phyloP scores from a whole-genome alignment of 2,888 invertebrate species.

The Melanchra persicariae region DNA sequence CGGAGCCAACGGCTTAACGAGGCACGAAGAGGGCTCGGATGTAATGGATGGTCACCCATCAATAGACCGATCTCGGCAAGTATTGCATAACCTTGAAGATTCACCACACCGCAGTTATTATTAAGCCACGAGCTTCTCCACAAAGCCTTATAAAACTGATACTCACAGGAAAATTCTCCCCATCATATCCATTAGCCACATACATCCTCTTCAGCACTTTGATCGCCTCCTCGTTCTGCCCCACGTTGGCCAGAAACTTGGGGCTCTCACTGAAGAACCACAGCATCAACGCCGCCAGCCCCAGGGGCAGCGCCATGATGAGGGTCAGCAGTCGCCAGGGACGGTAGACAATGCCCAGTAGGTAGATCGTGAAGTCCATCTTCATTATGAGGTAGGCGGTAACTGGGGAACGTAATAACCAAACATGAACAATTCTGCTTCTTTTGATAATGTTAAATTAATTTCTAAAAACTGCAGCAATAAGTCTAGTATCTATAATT shows the following conservation, averaged over 20 bases:
- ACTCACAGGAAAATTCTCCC: constrained; percentile 80
- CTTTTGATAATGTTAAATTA: too few species aligned
- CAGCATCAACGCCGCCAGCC: constrained; percentile 89
- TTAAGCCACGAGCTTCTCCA: too few species aligned
- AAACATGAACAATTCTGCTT: not conserved
- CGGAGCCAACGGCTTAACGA: too few species aligned
- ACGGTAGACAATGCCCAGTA: constrained; percentile 78
- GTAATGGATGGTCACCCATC: too few species aligned
- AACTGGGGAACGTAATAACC: constrained; percentile 71
- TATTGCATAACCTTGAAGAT: too few species aligned
- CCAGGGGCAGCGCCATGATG: constrained; percentile 92
- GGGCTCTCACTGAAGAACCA: constrained; percentile 93
- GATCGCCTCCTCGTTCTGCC: constrained; percentile 91
- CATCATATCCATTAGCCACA: constrained; percentile 86
- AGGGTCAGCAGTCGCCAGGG: constrained; percentile 86
- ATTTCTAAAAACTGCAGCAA: too few species aligned
- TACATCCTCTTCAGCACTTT: constrained; percentile 91
- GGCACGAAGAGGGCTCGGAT: too few species aligned
- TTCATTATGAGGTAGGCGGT: constrained; percentile 83
- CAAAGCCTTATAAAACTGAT: not conserved
- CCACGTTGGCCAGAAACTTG: constrained; percentile 93
- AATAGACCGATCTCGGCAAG: too few species aligned
- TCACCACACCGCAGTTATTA: too few species aligned
- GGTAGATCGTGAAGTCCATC: constrained; percentile 78
- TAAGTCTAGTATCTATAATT: too few species aligned